Evolutionary conservation across 1,140 invertebrate genomes (phyloP), one percentile per base, ranked within the genome.

Genomic region (Anagrus nilaparvatae): DNA sequence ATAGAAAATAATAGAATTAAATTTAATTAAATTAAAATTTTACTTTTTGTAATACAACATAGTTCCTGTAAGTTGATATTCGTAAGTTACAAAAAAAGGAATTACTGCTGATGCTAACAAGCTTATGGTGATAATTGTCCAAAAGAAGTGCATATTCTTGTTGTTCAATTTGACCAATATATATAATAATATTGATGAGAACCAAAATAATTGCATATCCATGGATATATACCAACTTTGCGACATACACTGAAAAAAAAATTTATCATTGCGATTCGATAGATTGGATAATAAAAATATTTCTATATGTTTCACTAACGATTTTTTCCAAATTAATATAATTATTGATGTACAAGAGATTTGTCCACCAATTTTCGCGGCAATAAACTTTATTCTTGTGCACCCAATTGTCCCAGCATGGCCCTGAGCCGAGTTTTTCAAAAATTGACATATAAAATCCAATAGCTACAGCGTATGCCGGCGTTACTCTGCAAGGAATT

Each of bases 221-320:
- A 78, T 75, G 0, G 78, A 73, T 43, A 85, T 49, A 50, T 82
- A 85, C 82, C 82, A 86, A 0, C 77, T 72, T 62, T 81, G 81
- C 2, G 72, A 72, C 66, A 81, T 71, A 53, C 83, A 84, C 78
- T 76, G 43, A 10, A 55, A 56, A 48, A 29, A 12, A 30, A 3
- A 40, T 40, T 18, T 1, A 40, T 27, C 7, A 20, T 38, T 35
- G 32, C n/a, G n/a, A n/a, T n/a, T n/a, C n/a, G n/a, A n/a, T n/a
- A n/a, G 3, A 18, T 18, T 8, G 1, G 17, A 39, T 29, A 18
- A 28, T 24, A n/a, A n/a, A n/a, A n/a, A n/a, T n/a, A n/a, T n/a
- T n/a, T n/a, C n/a, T n/a, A n/a, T n/a, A n/a, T n/a, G n/a, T 36
- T n/a, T 13, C 14, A 48, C 55, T 49, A 51, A 63, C 63, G 44